Conservation (phyloP, 2,797 vertebrate genomes). For the Gymnothorax javanicus region DNA sequence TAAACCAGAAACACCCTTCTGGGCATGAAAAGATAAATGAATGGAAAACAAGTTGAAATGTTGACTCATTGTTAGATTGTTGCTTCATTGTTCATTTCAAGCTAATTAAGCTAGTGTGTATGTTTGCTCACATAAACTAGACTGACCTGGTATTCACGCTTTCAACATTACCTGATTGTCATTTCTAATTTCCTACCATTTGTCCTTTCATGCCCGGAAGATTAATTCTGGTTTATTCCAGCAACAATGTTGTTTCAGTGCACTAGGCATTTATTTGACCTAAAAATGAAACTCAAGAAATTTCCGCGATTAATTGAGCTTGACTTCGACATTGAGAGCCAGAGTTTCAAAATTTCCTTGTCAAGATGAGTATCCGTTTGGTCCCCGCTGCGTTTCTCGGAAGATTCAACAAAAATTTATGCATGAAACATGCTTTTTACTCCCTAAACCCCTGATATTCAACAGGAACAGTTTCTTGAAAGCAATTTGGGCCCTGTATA, state of each 20-base stretch:
- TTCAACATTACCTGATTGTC: neutral
- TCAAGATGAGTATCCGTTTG: neutral
- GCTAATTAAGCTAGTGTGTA: neutral
- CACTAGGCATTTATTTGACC: too few species aligned
- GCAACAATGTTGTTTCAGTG: too few species aligned
- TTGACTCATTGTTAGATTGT: neutral
- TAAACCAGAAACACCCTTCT: neutral
- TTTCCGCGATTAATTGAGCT: too few species aligned
- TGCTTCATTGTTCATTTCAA: neutral
- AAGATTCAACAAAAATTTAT: neutral
- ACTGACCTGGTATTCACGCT: neutral
- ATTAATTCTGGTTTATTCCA: too few species aligned
- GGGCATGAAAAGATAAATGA: neutral
- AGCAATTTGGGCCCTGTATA: neutral
- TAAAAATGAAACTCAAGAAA: too few species aligned
- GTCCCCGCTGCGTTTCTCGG: neutral
- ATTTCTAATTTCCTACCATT: neutral
- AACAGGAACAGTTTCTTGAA: neutral
- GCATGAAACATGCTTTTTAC: neutral
- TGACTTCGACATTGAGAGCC: neutral
- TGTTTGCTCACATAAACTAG: neutral
- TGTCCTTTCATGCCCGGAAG: too few species aligned
- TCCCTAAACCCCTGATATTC: neutral
- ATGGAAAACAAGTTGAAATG: neutral
- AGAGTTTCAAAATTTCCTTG: neutral